phyloP scores from a whole-genome alignment of 2,113 vertebrate genomes.

The Condylura cristata region DNA sequence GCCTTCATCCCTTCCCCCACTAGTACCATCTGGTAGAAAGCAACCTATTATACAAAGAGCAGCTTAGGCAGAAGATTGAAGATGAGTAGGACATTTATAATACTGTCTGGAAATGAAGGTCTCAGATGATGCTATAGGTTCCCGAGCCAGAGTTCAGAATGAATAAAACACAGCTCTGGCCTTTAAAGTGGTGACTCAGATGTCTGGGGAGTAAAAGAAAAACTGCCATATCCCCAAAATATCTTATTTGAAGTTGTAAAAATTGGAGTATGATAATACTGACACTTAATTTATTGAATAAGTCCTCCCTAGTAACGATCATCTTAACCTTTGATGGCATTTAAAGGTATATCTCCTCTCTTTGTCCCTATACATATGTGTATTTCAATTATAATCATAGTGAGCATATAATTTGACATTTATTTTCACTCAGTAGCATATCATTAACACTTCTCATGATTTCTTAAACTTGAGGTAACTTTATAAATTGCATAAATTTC shows the following conservation, averaged over 20 bases:
- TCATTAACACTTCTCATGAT: background rate
- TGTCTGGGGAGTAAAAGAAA: background rate
- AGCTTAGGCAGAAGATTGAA: background rate
- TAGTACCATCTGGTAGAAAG: background rate
- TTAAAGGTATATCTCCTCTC: slow-evolving; percentile 28
- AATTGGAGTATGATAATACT: background rate
- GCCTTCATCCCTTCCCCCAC: background rate
- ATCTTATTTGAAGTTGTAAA: slow-evolving; percentile 22
- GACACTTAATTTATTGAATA: background rate
- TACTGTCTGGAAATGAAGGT: background rate
- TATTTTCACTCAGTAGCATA: background rate
- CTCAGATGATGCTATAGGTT: background rate
- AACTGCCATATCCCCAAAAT: background rate
- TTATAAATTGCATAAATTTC: background rate
- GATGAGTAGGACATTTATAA: background rate
- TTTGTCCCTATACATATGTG: background rate
- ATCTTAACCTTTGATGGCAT: background rate
- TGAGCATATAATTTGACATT: background rate
- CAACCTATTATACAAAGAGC: background rate
- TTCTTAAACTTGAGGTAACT: background rate
- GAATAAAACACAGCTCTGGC: background rate
- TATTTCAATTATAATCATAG: slow-evolving; percentile 7
- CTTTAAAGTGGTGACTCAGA: background rate
- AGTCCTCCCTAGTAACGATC: background rate
- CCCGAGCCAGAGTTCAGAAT: background rate